Base-by-base conservation (phyloP, 2,113 vertebrate species). In the Speoplatyrhinus poulsoni region DNA sequence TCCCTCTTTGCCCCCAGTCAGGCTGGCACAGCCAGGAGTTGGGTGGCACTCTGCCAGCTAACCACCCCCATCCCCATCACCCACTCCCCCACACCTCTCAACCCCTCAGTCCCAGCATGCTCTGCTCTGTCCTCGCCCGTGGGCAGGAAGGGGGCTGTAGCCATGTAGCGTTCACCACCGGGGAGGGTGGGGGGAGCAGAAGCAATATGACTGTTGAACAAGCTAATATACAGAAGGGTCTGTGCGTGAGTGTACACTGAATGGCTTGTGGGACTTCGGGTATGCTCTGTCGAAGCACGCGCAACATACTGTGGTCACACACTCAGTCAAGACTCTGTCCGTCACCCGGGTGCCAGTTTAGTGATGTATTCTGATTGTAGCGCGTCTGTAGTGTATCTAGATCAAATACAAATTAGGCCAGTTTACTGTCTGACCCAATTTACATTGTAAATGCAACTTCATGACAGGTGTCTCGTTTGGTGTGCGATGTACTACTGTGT, bases 1-100 rank as follows among this genome's bases (percentile, higher is more conserved):
- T 82, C 85, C 80, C 75, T 87, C 82, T 73, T 85, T 83, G 84
- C 85, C 86, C 83, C 79, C 83, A 74, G 85, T 91, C 90, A 90
- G 79, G 55, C 84, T 75, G 46, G 65, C 26, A 72, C 80, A 82
- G 69, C 71, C 74, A 65, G 75, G 73, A 77, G 65, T 74, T 64
- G 66, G 71, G 75, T 79, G 90, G 88, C 78, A 82, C 12, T 0
- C 52, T 85, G 86, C 88, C 90, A 88, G 73, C 79, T 67, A 70
- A 77, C 26, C 73, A 81, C 46, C 36, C 32, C 78, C 60, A 55
- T 6, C 54, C 36, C 19, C 1, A 19, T 19, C 19, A 1, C 19
- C 19, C 19, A 1, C 19, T 1, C 19, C 19, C 19, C 26, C 26
- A 26, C 26, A 26, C 26, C 26, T 26, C 26, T 26, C 26, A 26